Evolutionary conservation across 2,888 invertebrate species (phyloP).

Genomic region (Holacanthella duospinosa): DNA sequence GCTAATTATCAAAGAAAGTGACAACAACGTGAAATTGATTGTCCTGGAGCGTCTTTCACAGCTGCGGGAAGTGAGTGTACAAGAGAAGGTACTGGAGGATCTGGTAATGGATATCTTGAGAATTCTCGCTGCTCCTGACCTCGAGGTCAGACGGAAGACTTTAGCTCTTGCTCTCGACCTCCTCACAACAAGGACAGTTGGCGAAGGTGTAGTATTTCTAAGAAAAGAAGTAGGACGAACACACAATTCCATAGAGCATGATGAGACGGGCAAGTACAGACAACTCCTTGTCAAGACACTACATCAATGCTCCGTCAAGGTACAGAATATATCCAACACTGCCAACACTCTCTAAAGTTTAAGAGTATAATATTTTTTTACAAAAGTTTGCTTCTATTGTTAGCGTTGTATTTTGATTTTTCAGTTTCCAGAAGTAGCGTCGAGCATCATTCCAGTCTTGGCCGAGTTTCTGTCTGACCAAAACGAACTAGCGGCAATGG

Average conservation of each 20-base stretch:
- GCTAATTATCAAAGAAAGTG: slow-evolving; percentile 96
- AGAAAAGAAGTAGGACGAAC: slow-evolving; percentile 90
- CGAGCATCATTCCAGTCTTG: slow-evolving; percentile 83
- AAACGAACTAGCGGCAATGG: slow-evolving; percentile 78
- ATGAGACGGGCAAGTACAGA: slow-evolving; percentile 89
- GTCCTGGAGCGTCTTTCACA: slow-evolving; percentile 86
- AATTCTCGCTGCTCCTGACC: slow-evolving; percentile 81
- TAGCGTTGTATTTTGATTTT: neutral
- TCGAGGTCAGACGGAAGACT: slow-evolving; percentile 86
- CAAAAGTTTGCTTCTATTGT: slow-evolving; percentile 13
- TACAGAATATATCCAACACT: slow-evolving; percentile 31
- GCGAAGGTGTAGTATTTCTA: slow-evolving; percentile 85
- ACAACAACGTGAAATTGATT: slow-evolving; percentile 98
- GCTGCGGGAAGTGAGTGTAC: slow-evolving; percentile 68
- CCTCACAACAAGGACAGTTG: slow-evolving; percentile 81
- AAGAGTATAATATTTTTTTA: neutral
- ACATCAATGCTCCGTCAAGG: slow-evolving; percentile 83
- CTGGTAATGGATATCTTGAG: slow-evolving; percentile 95
- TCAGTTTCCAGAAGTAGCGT: slow-evolving; percentile 82
- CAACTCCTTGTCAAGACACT: slow-evolving; percentile 89
- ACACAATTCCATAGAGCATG: slow-evolving; percentile 70
- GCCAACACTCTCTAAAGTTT: neutral
- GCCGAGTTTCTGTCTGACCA: slow-evolving; percentile 85
- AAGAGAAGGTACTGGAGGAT: slow-evolving; percentile 74
- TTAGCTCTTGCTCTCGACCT: slow-evolving; percentile 75